A percentile compares a stretch with the other conserved stretches of the same genome.
Conservation (phyloP, 2,888 invertebrate species). For the Dascillus cervinus region DNA sequence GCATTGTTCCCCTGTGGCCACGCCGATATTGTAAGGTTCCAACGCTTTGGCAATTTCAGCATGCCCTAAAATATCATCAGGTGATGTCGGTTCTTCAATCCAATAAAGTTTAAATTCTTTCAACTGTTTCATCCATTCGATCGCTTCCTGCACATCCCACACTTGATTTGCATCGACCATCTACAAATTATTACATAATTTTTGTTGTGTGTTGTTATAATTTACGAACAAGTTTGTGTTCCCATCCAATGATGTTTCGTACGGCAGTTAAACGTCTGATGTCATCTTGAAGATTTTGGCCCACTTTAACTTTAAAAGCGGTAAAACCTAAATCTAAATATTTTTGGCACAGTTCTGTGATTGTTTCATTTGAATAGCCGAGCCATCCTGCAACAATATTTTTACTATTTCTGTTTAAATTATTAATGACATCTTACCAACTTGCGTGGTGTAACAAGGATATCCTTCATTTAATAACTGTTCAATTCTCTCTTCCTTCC, state of each 20-base stretch:
- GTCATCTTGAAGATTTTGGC: conserved; percentile 69
- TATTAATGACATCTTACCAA: conserved; percentile 52
- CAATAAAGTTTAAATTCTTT: conserved; percentile 68
- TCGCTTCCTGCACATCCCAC: conserved; percentile 80
- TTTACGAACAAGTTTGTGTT: conserved; percentile 59
- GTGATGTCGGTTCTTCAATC: conserved; percentile 92
- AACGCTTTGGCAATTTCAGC: conserved; percentile 67
- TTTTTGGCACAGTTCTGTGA: conserved; percentile 60
- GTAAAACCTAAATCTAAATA: conserved; percentile 70
- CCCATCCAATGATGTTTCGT: conserved; percentile 66
- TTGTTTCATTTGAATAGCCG: conserved; percentile 73
- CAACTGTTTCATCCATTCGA: conserved; percentile 76
- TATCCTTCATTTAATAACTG: conserved; percentile 61
- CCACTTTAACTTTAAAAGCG: conserved; percentile 88
- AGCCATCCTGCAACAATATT: conserved; percentile 62
- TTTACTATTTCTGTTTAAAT: no score
- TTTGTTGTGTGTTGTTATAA: neutral
- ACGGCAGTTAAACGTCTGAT: conserved; percentile 63
- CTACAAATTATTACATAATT: conserved; percentile 33
- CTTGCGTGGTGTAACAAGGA: conserved; percentile 83
- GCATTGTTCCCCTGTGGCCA: conserved; percentile 90
- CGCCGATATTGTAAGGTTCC: conserved; percentile 67
- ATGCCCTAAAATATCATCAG: conserved; percentile 87
- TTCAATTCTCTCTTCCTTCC: conserved; percentile 57
- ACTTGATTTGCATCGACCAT: conserved; percentile 87